Evolutionary conservation across 2,888 invertebrate genomes (phyloP).

Genomic region (Podabrus alpinus): DNA sequence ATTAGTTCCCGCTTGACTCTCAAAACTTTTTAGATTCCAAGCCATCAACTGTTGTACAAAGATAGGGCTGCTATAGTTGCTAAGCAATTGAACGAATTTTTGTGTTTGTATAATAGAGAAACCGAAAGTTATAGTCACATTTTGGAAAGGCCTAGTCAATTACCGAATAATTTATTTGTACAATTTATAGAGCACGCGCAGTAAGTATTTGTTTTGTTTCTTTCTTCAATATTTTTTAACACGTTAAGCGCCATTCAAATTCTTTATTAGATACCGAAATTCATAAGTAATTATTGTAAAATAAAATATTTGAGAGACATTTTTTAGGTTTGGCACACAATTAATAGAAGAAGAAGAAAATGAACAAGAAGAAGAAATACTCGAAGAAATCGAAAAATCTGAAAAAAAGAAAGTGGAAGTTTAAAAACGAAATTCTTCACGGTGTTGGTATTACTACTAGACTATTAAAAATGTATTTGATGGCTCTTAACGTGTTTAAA

Average conservation of each 20-base stretch:
- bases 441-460: neutral
- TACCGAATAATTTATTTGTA: slow-evolving; percentile 61
- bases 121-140: slow-evolving; percentile 78
- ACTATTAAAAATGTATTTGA: neutral
- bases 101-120: slow-evolving; percentile 81
- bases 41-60: slow-evolving; percentile 74
- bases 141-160: slow-evolving; percentile 66
- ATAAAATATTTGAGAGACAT: neutral
- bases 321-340: neutral
- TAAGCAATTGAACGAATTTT: slow-evolving; percentile 82
- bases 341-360: neutral
- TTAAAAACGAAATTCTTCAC: neutral
- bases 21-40: slow-evolving; percentile 63
- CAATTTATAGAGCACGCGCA: slow-evolving; percentile 65
- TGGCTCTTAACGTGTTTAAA: neutral
- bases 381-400: neutral
- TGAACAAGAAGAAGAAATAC: neutral
- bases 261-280: neutral
- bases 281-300: neutral
- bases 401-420: neutral
- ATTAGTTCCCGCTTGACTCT: neutral
- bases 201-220: slow-evolving; percentile 48
- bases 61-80: slow-evolving; percentile 83
- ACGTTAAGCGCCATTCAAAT: neutral
- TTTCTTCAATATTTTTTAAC: neutral